Base-by-base conservation (phyloP, 1,140 invertebrate genomes). In the Bacillus rossius region DNA sequence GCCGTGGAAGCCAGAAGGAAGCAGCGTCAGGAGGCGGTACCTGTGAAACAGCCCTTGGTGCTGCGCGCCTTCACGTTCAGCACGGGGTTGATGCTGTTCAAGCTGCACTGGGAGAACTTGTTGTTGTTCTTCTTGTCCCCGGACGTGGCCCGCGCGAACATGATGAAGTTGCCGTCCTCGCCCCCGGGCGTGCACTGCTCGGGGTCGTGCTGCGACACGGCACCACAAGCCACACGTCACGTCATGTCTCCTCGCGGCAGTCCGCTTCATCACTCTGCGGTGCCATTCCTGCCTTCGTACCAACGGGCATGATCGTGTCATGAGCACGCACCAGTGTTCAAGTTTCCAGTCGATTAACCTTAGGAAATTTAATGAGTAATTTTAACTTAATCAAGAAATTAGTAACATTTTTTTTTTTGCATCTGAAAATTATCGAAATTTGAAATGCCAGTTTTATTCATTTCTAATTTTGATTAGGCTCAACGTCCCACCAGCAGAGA, bases 81-180 rank as follows among this genome's bases (percentile, higher is more conserved):
- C 20, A 98, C 94, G 0, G 91, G 90, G 74, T 96, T 95, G 66
- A 99, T 99, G 67, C 93, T 94, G 68, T 90, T 89, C 34, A 97
- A 77, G 51, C 94, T 98, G 68, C 80, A 98, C 0, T 88, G 87
- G 20, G 92, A 95, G 74, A 98, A 96, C 69, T 91, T 88, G 73
- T 96, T 94, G 76, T 99, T 99, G 77, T 99, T 98, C 69, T 86
- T 86, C 71, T 96, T 92, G 76, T 96, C 93, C 19, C 96, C 96
- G 62, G 94, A 95, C 37, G 95, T 98, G 26, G 96, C 96, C 60
- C 92, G 83, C 1, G 92, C 91, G 73, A 96, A 98, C 95, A 98
- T 98, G 68, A 99, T 98, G 75, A 91, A 99, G 78, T 99, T 99
- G 17, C 96, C 96, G 77, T 94, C 88, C 70, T 94, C 89, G 47